Evolutionary conservation across 2,888 invertebrate species (phyloP).

Genomic region (Muscina levida): DNA sequence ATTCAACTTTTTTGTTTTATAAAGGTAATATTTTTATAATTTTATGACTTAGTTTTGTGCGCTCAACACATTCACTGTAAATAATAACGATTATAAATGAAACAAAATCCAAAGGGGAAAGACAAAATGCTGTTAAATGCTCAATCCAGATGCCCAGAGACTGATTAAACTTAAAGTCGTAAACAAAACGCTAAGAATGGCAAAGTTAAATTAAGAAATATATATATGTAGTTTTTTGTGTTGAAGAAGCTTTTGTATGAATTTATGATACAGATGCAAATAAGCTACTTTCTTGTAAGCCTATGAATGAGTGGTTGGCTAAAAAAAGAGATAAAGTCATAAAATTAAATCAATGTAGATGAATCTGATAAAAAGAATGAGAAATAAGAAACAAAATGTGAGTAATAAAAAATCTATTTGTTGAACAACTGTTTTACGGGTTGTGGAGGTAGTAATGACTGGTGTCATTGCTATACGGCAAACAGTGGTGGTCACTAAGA

Average conservation of each 20-base stretch:
- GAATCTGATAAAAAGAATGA: too few species aligned
- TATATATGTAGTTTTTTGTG: slow-evolving; percentile 7
- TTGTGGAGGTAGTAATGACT: too few species aligned
- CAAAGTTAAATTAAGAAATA: slow-evolving; percentile 45
- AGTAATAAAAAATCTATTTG: slow-evolving; percentile 55
- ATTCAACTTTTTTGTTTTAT: slow-evolving; percentile 23
- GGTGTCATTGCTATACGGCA: too few species aligned
- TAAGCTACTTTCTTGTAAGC: slow-evolving; percentile 3
- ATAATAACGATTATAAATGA: slow-evolving; percentile 52
- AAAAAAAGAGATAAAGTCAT: slow-evolving; percentile 59
- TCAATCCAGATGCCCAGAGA: slow-evolving; percentile 20
- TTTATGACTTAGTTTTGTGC: slow-evolving; percentile 61
- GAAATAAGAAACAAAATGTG: slow-evolving; percentile 43
- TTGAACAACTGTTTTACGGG: slow-evolving; percentile 21
- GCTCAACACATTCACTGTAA: slow-evolving; percentile 57
- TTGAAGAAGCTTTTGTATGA: neutral
- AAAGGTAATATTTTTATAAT: slow-evolving; percentile 56
- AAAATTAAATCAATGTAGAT: slow-evolving; percentile 48
- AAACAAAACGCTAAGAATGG: slow-evolving; percentile 41
- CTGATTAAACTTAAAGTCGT: slow-evolving; percentile 33
- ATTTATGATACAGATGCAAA: slow-evolving; percentile 24
- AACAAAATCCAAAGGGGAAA: slow-evolving; percentile 24
- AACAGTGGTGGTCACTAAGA: too few species aligned
- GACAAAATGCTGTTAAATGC: slow-evolving; percentile 13
- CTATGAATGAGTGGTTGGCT: slow-evolving; percentile 3